These are phyloP conservation scores for Tinea semifulvella DNA, from an alignment of 2,888 invertebrate genomes.

Conservation along the genomic window DNA sequence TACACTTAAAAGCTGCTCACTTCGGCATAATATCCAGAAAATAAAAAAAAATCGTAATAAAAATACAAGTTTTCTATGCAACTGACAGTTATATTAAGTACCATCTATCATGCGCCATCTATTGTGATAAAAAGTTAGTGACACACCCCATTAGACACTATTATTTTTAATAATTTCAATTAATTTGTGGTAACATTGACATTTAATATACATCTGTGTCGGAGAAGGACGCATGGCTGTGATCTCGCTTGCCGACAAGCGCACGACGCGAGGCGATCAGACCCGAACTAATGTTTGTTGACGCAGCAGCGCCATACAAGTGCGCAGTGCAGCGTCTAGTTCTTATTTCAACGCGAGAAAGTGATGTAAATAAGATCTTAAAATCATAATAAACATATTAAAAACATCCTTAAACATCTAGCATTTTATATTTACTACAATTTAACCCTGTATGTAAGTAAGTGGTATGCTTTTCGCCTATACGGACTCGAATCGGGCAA, in stretches of 20 bases:
- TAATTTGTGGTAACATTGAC: conserved; percentile 4
- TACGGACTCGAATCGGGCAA: too few relatives aligned
- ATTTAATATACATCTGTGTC: background rate
- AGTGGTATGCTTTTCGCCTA: too few relatives aligned
- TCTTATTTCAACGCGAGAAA: conserved; percentile 52
- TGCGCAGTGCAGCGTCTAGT: conserved; percentile 61
- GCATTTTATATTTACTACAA: background rate
- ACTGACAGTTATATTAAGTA: too few relatives aligned
- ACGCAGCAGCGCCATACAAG: conserved; percentile 58
- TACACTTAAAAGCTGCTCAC: too few relatives aligned
- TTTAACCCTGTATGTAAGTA: background rate
- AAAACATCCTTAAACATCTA: background rate
- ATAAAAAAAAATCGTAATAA: too few relatives aligned
- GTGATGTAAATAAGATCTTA: conserved; percentile 51
- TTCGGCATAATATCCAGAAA: too few relatives aligned
- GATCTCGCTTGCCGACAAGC: conserved; percentile 1
- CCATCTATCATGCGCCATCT: too few relatives aligned
- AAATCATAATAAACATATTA: conserved; percentile 3
- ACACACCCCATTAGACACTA: too few relatives aligned
- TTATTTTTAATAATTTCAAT: too few relatives aligned
- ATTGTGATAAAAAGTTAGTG: too few relatives aligned
- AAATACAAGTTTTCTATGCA: too few relatives aligned
- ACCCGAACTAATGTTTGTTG: conserved; percentile 39
- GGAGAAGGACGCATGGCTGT: conserved; percentile 30
- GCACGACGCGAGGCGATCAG: background rate